Conservation (phyloP, 2,113 vertebrate species). For the Ellobius talpinus region DNA sequence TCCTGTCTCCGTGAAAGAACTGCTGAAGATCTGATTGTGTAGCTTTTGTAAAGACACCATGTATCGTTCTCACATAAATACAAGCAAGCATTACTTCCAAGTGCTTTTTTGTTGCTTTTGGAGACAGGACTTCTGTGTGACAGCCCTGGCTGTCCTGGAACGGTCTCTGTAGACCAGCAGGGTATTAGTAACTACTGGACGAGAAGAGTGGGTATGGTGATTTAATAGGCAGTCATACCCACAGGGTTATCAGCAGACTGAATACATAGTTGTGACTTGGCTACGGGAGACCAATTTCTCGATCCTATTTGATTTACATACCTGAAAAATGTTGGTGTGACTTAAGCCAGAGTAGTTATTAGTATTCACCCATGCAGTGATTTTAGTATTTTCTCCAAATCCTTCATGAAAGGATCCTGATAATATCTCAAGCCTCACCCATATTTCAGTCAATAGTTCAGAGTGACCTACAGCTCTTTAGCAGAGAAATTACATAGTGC, state of each 20-base stretch:
- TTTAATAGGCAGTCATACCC: not conserved
- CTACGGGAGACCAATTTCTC: no score
- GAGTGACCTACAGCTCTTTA: slow-evolving; percentile 22
- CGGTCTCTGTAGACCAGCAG: not conserved
- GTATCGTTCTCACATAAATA: not conserved
- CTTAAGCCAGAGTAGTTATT: not conserved
- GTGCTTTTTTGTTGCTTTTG: not conserved
- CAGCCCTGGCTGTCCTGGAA: not conserved
- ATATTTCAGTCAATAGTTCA: not conserved
- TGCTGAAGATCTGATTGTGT: not conserved
- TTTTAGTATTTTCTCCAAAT: not conserved
- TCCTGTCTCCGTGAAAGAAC: not conserved
- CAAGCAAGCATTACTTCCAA: not conserved
- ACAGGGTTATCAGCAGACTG: not conserved
- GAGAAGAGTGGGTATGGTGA: not conserved
- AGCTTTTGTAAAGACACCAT: not conserved
- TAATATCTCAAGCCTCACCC: not conserved
- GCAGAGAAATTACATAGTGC: not conserved
- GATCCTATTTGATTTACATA: not conserved
- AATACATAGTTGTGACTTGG: not conserved
- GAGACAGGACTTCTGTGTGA: not conserved
- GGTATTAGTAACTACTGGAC: not conserved
- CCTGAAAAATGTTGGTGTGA: not conserved
- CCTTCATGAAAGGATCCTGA: not conserved
- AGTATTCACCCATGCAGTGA: not conserved